A percentile compares a stretch with the other conserved stretches of the same genome.
phyloP scores from a whole-genome alignment of 2,888 invertebrate species.

The Belgica antarctica region DNA sequence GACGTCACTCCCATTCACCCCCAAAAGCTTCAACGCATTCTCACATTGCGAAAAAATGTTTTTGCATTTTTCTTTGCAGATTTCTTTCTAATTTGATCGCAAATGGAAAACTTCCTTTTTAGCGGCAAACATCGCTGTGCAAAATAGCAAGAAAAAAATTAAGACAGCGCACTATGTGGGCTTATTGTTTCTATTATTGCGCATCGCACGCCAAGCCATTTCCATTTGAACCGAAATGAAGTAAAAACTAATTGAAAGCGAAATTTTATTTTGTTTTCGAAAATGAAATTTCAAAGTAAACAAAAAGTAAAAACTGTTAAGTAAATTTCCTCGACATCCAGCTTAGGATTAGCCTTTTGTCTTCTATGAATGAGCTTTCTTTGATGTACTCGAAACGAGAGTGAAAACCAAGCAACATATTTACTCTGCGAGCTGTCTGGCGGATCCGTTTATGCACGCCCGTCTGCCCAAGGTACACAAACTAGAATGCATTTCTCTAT shows the following conservation, averaged over 20 bases:
- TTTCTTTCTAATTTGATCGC: not conserved
- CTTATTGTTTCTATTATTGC: not conserved
- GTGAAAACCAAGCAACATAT: conserved; percentile 4
- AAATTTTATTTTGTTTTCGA: conserved; percentile 26
- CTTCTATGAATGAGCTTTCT: conserved; percentile 13
- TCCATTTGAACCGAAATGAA: not conserved
- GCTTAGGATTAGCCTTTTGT: too few species aligned
- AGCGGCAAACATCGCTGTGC: not conserved
- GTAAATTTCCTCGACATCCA: conserved; percentile 29
- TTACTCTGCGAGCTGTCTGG: conserved; percentile 15
- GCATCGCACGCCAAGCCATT: not conserved
- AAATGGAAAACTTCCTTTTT: not conserved
- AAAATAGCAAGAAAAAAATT: too few species aligned
- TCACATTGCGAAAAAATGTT: too few species aligned
- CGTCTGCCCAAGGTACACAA: conserved; percentile 30
- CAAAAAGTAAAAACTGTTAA: not conserved
- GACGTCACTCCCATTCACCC: too few species aligned
- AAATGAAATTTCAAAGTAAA: conserved; percentile 16
- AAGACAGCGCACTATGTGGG: not conserved
- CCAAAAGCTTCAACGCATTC: too few species aligned
- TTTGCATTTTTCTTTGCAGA: not conserved
- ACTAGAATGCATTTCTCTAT: conserved; percentile 43
- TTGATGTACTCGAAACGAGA: not conserved
- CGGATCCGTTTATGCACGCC: conserved; percentile 6
- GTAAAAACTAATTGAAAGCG: conserved; percentile 24